Conservation (phyloP, 2,888 invertebrate genomes). For the Perdita meconis region DNA sequence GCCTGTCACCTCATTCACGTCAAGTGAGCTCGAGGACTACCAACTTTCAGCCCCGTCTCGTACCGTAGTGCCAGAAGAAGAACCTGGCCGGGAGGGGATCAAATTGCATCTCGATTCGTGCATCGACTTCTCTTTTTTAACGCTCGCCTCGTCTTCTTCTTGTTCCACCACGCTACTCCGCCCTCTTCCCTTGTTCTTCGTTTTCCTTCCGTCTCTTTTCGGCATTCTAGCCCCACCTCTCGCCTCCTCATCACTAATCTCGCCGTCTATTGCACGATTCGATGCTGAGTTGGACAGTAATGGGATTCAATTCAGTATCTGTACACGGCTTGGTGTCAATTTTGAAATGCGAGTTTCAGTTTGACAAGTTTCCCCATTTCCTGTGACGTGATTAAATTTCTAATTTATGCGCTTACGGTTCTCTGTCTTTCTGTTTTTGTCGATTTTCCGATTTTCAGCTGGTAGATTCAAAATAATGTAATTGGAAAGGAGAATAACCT, state of each 20-base stretch:
- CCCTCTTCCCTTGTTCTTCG: constrained; percentile 29
- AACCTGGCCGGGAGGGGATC: constrained; percentile 72
- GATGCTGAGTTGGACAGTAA: constrained; percentile 16
- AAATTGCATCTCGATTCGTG: constrained; percentile 79
- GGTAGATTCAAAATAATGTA: too few species aligned
- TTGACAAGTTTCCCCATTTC: too few species aligned
- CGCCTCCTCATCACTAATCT: constrained; percentile 41
- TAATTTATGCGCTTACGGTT: too few species aligned
- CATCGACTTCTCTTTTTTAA: constrained; percentile 80
- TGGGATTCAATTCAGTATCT: too few species aligned
- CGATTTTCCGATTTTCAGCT: too few species aligned
- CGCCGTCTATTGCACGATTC: constrained; percentile 7
- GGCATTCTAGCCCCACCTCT: not conserved
- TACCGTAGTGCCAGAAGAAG: constrained; percentile 60
- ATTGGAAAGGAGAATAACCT: too few species aligned
- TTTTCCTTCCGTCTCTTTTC: constrained; percentile 1
- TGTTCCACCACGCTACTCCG: constrained; percentile 39
- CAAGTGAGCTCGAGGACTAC: constrained; percentile 76
- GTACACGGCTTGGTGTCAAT: too few species aligned
- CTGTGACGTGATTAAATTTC: too few species aligned
- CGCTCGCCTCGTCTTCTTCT: constrained; percentile 56
- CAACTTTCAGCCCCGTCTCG: constrained; percentile 68
- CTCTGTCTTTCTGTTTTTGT: too few species aligned
- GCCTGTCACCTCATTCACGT: constrained; percentile 75
- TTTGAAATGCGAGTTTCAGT: too few species aligned